Evolutionary conservation across 2,797 vertebrate genomes (phyloP), one percentile per base, ranked within the genome.

Genomic region (Xyrichtys novacula): DNA sequence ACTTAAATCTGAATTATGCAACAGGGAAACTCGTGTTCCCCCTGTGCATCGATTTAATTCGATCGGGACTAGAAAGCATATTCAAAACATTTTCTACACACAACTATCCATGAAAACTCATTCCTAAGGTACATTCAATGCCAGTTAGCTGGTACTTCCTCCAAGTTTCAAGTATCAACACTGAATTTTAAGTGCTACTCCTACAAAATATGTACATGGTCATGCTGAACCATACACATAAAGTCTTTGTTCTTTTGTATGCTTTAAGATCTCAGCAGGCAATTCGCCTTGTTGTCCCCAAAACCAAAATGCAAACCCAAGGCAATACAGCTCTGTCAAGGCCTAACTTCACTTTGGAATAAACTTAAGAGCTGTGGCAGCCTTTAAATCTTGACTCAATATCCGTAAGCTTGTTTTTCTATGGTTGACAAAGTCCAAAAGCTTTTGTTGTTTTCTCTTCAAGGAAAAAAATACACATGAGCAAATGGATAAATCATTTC

Each of bases 1-100:
- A 55, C 53, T 44, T 39, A 25, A 47, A 65, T 74, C 38, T 78
- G n/a, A 82, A 60, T 76, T 71, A 76, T 53, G 23, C 42, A 71
- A 54, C 38, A 67, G 55, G n/a, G 16, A 71, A 71, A 50, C 48
- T 50, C 25, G 7, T 39, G 40, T 26, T 29, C 28, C 31, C n/a
- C 65, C 43, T 61, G 14, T 54, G 47, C 76, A 66, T 64, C 62
- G 26, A 65, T 73, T 60, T 55, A 32, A 61, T 60, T 40, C 23
- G 64, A 54, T 63, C 40, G 76, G 32, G 60, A 29, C 9, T 26
- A 74, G 5, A n/a, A 43, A 9, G 28, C 17, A 69, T 46, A 62
- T 77, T 71, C 56, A 32, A 60, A 70, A 57, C 17, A 0, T 23
- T 43, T 42, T 40, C 28, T 32, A 44, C 49, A 47, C 29, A 65